Evolutionary conservation across 2,888 invertebrate genomes (phyloP), one percentile per base, ranked within the genome.

Genomic region (Blera fallax): DNA sequence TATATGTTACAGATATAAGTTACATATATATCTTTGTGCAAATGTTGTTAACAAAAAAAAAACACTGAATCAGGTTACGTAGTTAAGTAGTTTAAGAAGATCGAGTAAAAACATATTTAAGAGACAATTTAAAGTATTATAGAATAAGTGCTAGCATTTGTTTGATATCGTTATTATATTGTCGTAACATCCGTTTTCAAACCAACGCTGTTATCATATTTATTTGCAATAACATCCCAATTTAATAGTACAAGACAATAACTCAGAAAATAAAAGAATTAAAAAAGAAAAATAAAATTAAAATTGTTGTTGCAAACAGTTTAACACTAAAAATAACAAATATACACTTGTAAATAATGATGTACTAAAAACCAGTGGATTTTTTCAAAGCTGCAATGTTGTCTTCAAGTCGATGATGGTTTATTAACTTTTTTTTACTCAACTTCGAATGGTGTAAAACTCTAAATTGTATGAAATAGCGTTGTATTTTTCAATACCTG

Each of bases 1-100:
- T 58, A 29, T 58, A 48, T 54, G 45, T 56, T 40, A 40, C 40
- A 40, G 34, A 37, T 18, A 60, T 62, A 72, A 43, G 62, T 76
- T 81, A 54, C 45, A 65, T 65, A 54, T 54, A 65, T 65, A 48
- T 48, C 27, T 62, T 62, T 73, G 74, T 84, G 84, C 64, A 84
- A 80, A 84, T 80, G 74, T 80, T 84, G 84, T 84, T 80, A 52
- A n/a, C n/a, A n/a, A 74, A 70, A 37, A 50, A 52, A 56, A 56
- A 64, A 69, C 21, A 74, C 60, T 69, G 18, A 81, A 76, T 70
- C 84, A 80, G 79, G 79, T 76, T 74, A 84, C 70, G 62, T 70
- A 80, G 69, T 74, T 80, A 84, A 84, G 84, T 84, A 84, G 84
- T 43, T 52, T 84, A 80, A 84, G 64, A 8, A 43, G 64, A 79